Percentiles rank a stretch among this genome's conserved stretches.
Evolutionary conservation across 2,888 invertebrate genomes (phyloP).

Genomic region (Macaria notata): DNA sequence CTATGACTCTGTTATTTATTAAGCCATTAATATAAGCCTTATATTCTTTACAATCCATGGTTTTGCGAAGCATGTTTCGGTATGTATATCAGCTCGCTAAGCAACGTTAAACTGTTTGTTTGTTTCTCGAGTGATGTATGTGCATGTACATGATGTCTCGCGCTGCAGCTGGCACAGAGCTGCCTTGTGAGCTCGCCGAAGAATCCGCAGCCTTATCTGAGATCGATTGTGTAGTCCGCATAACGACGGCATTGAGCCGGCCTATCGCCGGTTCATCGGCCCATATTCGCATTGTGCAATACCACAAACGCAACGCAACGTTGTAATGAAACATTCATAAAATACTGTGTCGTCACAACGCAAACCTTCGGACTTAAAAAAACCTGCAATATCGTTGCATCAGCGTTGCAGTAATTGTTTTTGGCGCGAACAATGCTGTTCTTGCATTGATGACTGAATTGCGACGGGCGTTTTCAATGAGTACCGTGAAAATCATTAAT

Average conservation of each 20-base stretch:
- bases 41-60: too few relatives aligned
- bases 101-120: slow-evolving; percentile 3
- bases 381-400: slow-evolving; percentile 24
- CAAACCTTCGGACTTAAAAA: slow-evolving; percentile 26
- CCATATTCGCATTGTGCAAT: slow-evolving; percentile 45
- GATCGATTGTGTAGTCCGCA: slow-evolving; percentile 44
- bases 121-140: slow-evolving; percentile 16
- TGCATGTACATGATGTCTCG: slow-evolving; percentile 23
- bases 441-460: slow-evolving; percentile 12
- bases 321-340: slow-evolving; percentile 32
- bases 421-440: slow-evolving; percentile 19
- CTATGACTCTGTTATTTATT: too few relatives aligned
- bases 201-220: slow-evolving; percentile 41
- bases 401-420: slow-evolving; percentile 16
- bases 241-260: slow-evolving; percentile 37
- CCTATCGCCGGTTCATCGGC: slow-evolving; percentile 46
- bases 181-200: slow-evolving; percentile 31
- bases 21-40: too few relatives aligned
- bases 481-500: too few relatives aligned
- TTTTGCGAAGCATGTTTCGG: too few relatives aligned
- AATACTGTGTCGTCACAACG: slow-evolving; percentile 27
- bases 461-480: too few relatives aligned
- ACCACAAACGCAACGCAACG: slow-evolving; percentile 32
- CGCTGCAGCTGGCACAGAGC: slow-evolving; percentile 26
- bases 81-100: too few relatives aligned